A percentile compares a stretch with the other conserved stretches of the same genome.
Evolutionary conservation across 2,113 vertebrate genomes (phyloP).

Genomic region (Oostethus manadensis): DNA sequence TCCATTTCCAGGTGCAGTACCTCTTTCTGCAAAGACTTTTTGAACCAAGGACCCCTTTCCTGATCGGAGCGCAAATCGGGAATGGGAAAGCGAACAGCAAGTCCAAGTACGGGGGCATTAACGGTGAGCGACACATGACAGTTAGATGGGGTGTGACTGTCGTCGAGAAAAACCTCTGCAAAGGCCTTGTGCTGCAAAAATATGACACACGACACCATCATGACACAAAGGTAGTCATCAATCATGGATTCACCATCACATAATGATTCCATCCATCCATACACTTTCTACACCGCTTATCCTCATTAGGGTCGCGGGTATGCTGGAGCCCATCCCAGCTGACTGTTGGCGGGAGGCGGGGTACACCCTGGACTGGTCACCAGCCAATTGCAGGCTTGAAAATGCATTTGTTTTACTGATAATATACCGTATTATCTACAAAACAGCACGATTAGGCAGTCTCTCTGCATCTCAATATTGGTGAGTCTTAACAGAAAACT

Average conservation of each 20-base stretch:
- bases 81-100: constrained; percentile 91
- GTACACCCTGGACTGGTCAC: no score
- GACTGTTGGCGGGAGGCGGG: no score
- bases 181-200: constrained; percentile 89
- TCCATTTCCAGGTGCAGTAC: constrained; percentile 82
- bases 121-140: constrained; percentile 82
- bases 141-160: constrained; percentile 82
- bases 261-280: no score
- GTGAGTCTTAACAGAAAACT: no score
- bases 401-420: no score
- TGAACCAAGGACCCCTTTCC: constrained; percentile 96
- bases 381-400: no score
- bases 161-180: constrained; percentile 95
- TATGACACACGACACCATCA: not conserved
- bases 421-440: no score
- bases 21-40: constrained; percentile 94
- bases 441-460: no score
- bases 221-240: not conserved
- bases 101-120: constrained; percentile 77
- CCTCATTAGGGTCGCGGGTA: no score
- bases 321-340: no score
- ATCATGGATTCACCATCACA: not conserved
- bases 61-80: constrained; percentile 95
- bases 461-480: no score
- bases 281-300: no score